These are phyloP conservation scores for Eunapius fragilis DNA, from an alignment of 37 sponge, comb jelly and placozoan species.

Conservation along the genomic window DNA sequence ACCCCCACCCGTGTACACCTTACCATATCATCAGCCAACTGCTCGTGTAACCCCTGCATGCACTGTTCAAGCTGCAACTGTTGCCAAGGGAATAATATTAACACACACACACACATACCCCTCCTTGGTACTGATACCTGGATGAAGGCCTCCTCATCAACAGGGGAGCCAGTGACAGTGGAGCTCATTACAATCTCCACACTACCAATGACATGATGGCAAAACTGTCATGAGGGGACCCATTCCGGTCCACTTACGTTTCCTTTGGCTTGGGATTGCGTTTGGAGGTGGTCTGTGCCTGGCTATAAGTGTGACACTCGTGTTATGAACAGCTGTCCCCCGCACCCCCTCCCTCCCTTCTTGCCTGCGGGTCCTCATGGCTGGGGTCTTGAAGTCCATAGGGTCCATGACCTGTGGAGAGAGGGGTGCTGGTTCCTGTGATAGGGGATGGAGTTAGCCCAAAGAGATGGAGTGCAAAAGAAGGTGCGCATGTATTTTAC, in stretches of 20 bases:
- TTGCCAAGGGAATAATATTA: background rate
- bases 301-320: background rate
- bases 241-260: background rate
- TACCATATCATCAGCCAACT: constrained; percentile 10
- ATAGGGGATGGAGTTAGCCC: background rate
- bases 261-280: background rate
- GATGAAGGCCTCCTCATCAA: constrained; percentile 28
- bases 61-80: constrained; percentile 32
- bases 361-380: background rate
- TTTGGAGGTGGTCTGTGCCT: background rate
- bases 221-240: background rate
- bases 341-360: background rate
- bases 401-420: background rate
- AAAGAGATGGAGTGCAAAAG: background rate
- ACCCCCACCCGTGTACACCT: background rate
- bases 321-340: too few species aligned
- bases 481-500: background rate
- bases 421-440: background rate
- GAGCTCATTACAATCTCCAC: constrained; percentile 10
- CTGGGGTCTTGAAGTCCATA: background rate
- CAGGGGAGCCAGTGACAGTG: constrained; percentile 20
- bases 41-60: constrained; percentile 6
- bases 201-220: background rate
- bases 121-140: constrained; percentile 3
- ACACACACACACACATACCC: background rate